Evolutionary conservation across 1,140 invertebrate genomes (phyloP), one percentile per base, ranked within the genome.

Genomic region (Zeugodacus cucurbitae): DNA sequence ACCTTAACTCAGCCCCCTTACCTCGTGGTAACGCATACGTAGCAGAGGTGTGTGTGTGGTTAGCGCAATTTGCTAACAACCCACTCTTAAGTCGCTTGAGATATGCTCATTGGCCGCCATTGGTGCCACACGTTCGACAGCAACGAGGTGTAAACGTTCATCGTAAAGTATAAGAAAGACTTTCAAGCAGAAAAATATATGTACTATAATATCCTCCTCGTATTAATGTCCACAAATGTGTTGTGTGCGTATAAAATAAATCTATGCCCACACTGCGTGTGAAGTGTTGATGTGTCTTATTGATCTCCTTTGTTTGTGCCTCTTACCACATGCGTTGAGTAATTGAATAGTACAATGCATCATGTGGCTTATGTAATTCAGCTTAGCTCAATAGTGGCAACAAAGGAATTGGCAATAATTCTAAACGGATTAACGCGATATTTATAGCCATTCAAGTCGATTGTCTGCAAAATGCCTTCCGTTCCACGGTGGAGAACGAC

Each of bases 101-200:
- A 48, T 48, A 82, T 82, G 74, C 74, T 82, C 44, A 82, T 82
- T 82, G 74, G 74, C 74, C 48, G 74, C 74, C 41, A 82, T 82
- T 82, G 74, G 74, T 82, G 74, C 74, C 74, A 82, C 74, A 82
- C 74, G 74, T 82, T 82, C 26, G 74, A 82, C 74, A 82, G 74
- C 74, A 82, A 82, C 44, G 74, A 29, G n/a, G 74, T 82, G 74
- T 82, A 82, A 82, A 82, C 44, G 74, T 29, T 22, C 41, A 6
- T 82, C n/a, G 74, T 82, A 48, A 82, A 82, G 37, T n/a, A 41
- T 74, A 74, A 74, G 34, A 37, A 74, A 41, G 34, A 37, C 67
- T 2, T 20, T 74, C 14, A 74, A 37, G 22, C 74, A 26, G 17
- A 41, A 37, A 3, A 41, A 78, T 8, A 26, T 3, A 54, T n/a